Base-by-base conservation (phyloP, 2,797 vertebrate species). In the Cyclopterus lumpus region DNA sequence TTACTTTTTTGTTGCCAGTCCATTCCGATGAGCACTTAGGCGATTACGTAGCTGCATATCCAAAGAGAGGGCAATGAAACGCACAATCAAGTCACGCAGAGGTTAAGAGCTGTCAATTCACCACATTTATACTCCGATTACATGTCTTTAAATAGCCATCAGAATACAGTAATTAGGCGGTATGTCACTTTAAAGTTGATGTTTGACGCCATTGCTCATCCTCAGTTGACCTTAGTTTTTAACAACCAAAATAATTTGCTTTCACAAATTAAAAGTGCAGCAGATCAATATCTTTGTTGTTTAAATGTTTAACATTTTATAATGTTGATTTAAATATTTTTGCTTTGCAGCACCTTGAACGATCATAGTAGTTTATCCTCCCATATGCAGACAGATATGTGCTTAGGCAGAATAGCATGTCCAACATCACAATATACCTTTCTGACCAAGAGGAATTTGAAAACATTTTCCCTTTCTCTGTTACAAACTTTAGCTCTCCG, bases 61-160 rank as follows among this genome's bases (percentile, higher is more conserved):
- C 54, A 34, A 59, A 63, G 34, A 57, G 44, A 48, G 44, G n/a
- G 15, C 30, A 36, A 26, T 20, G 18, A 65, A 53, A 38, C 58
- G 67, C 10, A 5, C 24, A 57, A 38, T 59, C 34, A 28, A 40
- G 69, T 57, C 26, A 16, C 32, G 24, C 30, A 8, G 24, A 51
- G 65, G 48, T 62, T 28, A 20, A 77, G 55, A 24, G 67, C 20
- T 2, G 54, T 22, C 18, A 59, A 34, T 48, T 46, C 5, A 30
- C 20, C 22, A 66, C 54, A 53, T 34, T 70, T 22, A 8, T 3
- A 8, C 54, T 57, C 58, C 69, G 68, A 75, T 72, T 68, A 38
- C 67, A 26, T 11, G 38, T 60, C 46, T 61, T 70, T 48, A 60
- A 69, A 30, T 53, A 26, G 54, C 55, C 36, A 38, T 59, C 57